Percentiles rank a stretch among this genome's conserved stretches.
Conservation (phyloP, 2,797 vertebrate species). For the Pteropus rufus region DNA sequence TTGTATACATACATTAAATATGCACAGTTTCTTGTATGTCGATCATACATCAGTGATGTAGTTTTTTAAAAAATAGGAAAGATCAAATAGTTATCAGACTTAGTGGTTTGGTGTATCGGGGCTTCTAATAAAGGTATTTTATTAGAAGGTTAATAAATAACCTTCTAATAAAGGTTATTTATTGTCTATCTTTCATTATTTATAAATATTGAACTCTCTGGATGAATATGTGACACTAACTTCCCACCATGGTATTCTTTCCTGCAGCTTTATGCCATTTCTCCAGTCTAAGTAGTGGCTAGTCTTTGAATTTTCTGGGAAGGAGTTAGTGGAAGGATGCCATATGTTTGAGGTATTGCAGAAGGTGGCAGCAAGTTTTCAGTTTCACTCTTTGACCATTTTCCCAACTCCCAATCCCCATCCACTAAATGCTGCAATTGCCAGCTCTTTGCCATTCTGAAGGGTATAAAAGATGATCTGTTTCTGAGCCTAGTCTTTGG, state of each 20-base stretch:
- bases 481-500: background rate
- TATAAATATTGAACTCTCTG: background rate
- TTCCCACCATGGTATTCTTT: background rate
- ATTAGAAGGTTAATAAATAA: too few species aligned
- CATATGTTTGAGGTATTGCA: background rate
- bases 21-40: background rate
- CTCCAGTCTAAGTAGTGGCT: background rate
- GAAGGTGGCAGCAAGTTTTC: constrained; percentile 2
- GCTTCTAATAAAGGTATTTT: background rate
- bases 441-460: background rate
- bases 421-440: background rate
- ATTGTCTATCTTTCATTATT: background rate
- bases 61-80: background rate
- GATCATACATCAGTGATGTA: background rate
- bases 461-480: background rate
- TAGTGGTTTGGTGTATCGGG: background rate
- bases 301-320: background rate
- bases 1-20: background rate
- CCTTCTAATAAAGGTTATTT: background rate
- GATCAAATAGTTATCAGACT: background rate
- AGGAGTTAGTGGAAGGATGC: background rate
- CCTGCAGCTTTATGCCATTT: background rate
- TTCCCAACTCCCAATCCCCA: background rate
- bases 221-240: background rate
- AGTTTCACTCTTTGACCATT: background rate